Percentiles rank a stretch among this genome's conserved stretches.
Evolutionary conservation across 2,888 invertebrate species (phyloP).

Genomic region (Hesperia comma): DNA sequence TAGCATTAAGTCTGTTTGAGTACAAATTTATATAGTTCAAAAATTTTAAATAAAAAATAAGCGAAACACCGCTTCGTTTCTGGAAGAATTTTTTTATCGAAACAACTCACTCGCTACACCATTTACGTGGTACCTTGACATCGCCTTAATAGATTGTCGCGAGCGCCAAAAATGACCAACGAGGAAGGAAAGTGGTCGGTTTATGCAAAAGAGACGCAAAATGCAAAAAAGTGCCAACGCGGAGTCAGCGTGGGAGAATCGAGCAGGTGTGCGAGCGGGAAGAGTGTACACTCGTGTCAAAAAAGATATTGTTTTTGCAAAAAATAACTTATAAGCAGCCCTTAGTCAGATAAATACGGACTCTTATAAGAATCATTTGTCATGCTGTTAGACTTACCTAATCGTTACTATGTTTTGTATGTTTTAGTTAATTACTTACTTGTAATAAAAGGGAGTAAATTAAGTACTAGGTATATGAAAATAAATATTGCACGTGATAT

Average conservation of each 20-base stretch:
- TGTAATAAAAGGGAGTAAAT: no score
- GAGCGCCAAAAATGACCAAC: constrained; percentile 55
- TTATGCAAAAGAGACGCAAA: constrained; percentile 67
- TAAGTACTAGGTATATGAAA: no score
- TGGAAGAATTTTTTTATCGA: no score
- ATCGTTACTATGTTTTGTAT: no score
- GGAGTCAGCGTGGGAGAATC: constrained; percentile 76
- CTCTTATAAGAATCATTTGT: background rate
- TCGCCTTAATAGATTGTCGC: constrained; percentile 35
- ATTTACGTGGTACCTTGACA: background rate
- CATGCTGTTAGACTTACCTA: no score
- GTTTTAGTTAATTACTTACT: no score
- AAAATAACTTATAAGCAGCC: constrained; percentile 4
- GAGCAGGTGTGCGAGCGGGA: constrained; percentile 65
- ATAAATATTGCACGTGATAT: no score
- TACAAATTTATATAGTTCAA: no score
- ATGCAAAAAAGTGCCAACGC: constrained; percentile 59
- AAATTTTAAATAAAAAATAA: no score
- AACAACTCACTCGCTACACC: background rate
- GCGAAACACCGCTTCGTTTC: no score
- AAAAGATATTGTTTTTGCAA: constrained; percentile 36
- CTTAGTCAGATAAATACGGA: constrained; percentile 3
- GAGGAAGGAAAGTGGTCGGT: constrained; percentile 75
- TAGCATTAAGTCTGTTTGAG: no score
- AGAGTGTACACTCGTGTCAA: constrained; percentile 38